These are phyloP conservation scores for Calliphora vomitoria DNA, from an alignment of 2,888 invertebrate species.

Conservation along the genomic window DNA sequence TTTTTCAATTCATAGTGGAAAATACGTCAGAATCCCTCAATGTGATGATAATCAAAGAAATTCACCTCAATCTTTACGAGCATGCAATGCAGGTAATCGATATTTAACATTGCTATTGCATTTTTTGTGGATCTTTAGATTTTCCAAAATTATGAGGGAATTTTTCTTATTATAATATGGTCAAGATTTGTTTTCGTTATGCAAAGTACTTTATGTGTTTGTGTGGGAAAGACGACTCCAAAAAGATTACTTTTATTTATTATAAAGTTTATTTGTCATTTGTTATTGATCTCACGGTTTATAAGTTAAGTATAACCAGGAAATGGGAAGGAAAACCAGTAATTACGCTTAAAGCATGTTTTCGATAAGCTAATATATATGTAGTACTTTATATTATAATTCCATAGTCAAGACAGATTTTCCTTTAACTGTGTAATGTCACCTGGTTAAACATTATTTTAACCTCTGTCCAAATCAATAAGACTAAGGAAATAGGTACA, in stretches of 20 bases:
- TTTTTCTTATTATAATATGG: slow-evolving; percentile 52
- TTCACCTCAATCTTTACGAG: slow-evolving; percentile 37
- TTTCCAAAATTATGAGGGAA: slow-evolving; percentile 51
- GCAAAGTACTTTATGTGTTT: background rate
- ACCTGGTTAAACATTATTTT: too few species aligned
- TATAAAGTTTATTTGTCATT: slow-evolving; percentile 3
- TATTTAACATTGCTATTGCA: slow-evolving; percentile 14
- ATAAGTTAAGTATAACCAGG: background rate
- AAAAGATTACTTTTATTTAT: background rate
- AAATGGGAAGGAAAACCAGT: background rate
- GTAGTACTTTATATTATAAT: too few species aligned
- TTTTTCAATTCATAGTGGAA: slow-evolving; percentile 72
- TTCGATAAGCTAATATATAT: background rate
- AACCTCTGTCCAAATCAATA: too few species aligned
- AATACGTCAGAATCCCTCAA: slow-evolving; percentile 74
- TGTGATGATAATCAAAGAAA: slow-evolving; percentile 65
- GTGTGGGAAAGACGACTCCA: background rate
- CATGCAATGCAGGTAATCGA: slow-evolving; percentile 43
- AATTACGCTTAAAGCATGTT: background rate
- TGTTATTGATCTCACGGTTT: background rate
- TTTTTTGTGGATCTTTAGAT: slow-evolving; percentile 11
- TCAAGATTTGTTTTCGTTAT: background rate
- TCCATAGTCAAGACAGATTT: too few species aligned
- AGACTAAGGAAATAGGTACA: too few species aligned
- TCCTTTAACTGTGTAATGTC: too few species aligned